Conservation (phyloP, 2,113 vertebrate species). For the Corythaeola cristata region DNA sequence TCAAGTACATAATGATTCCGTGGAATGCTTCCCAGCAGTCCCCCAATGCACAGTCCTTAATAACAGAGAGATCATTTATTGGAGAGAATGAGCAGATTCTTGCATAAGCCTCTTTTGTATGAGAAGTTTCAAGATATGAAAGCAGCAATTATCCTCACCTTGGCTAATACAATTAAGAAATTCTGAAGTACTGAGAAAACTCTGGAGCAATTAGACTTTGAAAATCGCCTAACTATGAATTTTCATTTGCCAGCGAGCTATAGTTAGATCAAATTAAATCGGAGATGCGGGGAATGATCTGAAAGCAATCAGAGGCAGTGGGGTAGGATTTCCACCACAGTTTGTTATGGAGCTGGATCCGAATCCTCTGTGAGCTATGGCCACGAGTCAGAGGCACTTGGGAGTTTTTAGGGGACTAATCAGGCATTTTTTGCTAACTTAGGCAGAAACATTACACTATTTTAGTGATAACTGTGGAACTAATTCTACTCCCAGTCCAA, state of each 20-base stretch:
- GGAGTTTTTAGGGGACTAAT: neutral
- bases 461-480: neutral
- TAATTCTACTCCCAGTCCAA: neutral
- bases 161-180: constrained; percentile 68
- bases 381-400: neutral
- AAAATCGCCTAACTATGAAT: constrained; percentile 33
- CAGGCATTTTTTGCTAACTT: constrained; percentile 13
- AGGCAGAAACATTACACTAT: neutral
- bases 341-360: neutral
- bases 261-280: constrained; percentile 22
- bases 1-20: constrained; percentile 45
- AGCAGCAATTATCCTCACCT: constrained; percentile 66
- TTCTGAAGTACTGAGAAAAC: constrained; percentile 41
- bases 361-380: neutral
- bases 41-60: constrained; percentile 32
- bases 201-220: constrained; percentile 49
- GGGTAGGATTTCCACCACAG: neutral
- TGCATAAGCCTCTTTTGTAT: constrained; percentile 66
- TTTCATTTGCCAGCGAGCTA: constrained; percentile 29
- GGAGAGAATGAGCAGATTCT: constrained; percentile 53
- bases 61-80: constrained; percentile 66
- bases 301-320: neutral
- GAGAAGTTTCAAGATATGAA: constrained; percentile 53
- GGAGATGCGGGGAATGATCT: neutral
- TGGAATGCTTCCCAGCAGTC: constrained; percentile 62